Base-by-base conservation (phyloP, 2,797 vertebrate species). In the Anableps anableps region DNA sequence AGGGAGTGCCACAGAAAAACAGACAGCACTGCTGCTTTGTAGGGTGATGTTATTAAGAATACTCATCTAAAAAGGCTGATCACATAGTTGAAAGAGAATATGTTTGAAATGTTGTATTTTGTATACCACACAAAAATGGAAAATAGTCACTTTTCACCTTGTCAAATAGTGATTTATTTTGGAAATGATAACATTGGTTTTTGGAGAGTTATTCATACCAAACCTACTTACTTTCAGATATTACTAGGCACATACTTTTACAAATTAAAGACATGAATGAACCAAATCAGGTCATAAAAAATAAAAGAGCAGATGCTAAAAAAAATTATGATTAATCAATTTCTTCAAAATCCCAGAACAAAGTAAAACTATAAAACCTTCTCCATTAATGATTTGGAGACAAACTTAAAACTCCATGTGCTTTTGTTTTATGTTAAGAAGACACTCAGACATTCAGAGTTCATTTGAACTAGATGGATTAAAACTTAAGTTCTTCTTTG, bases 341-440 rank as follows among this genome's bases (percentile, higher is more conserved):
- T 50, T 3, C 36, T 19, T 53, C 21, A n/a, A 34, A 78, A 58
- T 38, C 41, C 38, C 31, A 66, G 10, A 75, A 66, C 3, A 48
- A 50, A 60, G 4, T 16, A 29, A 14, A 55, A 55, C 2, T n/a
- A 7, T 17, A 38, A 26, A 47, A 58, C 29, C 47, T 34, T 80
- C 62, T 43, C 58, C n/a, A 34, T 31, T 80, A 76, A 79, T 87
- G n/a, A 38, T 29, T 66, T 36, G 66, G 31, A 66, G 47, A 64
- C 43, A 29, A 36, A 10, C 17, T 45, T 31, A 75, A 11, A 29
- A 75, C 36, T 45, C 45, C 17, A 10, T 66, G 17, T 19, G 8
- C 48, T 48, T 79, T 50, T 81, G 26, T 81, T 26, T 80, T 41
- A 74, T 81, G 53, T 74, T 79, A 13, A 47, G 74, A 75, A 87